Conservation (phyloP, 2,888 invertebrate genomes). For the Volucella inflata region DNA sequence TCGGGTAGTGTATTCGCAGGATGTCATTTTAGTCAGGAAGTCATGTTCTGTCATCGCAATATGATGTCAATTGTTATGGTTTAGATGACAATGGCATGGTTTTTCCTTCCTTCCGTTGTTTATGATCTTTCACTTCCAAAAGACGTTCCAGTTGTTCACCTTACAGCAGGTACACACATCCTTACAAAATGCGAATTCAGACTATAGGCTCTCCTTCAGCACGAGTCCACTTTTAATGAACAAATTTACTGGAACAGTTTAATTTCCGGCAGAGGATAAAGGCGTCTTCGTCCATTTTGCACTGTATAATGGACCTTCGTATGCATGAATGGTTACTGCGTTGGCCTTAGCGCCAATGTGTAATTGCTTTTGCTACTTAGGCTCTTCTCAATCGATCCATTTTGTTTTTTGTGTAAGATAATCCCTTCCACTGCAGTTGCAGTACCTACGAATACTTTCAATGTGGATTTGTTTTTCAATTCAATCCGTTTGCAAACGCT, state of each 20-base stretch:
- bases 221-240: conserved; percentile 32
- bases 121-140: background rate
- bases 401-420: conserved; percentile 16
- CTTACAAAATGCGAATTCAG: conserved; percentile 16
- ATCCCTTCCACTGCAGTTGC: conserved; percentile 1
- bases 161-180: background rate
- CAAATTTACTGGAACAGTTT: conserved; percentile 51
- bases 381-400: conserved; percentile 1
- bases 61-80: conserved; percentile 63
- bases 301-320: conserved; percentile 28
- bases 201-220: background rate
- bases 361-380: conserved; percentile 50
- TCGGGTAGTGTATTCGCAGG: background rate
- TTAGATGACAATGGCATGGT: conserved; percentile 26
- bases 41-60: conserved; percentile 60
- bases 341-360: conserved; percentile 63
- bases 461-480: background rate
- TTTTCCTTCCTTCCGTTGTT: conserved; percentile 47
- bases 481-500: conserved; percentile 3
- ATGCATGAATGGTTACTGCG: conserved; percentile 14
- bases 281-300: conserved; percentile 14
- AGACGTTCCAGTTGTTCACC: conserved; percentile 1
- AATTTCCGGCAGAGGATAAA: conserved; percentile 62
- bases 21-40: conserved; percentile 40
- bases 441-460: conserved; percentile 11